Evolutionary conservation across 2,888 invertebrate genomes (phyloP).

Genomic region (Harpalus rufipes): DNA sequence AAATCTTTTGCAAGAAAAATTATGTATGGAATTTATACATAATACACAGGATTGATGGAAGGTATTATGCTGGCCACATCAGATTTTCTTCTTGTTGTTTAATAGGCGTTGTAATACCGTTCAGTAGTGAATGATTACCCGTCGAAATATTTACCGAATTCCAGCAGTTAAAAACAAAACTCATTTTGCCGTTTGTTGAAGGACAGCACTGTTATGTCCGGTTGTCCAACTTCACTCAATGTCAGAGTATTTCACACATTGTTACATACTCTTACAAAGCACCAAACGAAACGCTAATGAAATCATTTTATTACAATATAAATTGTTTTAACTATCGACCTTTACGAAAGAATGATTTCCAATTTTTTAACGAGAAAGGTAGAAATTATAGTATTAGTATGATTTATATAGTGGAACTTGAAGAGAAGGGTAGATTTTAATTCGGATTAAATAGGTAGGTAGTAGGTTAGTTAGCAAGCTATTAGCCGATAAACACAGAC

Average conservation of each 20-base stretch:
- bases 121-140: constrained; percentile 1
- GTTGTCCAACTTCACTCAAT: constrained; percentile 13
- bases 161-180: constrained; percentile 30
- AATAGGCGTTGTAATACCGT: too few species aligned
- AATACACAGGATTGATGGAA: too few species aligned
- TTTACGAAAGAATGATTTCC: neutral
- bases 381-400: too few species aligned
- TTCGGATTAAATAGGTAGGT: constrained; percentile 38
- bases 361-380: neutral
- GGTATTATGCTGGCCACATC: too few species aligned
- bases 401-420: neutral
- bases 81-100: too few species aligned
- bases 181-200: constrained; percentile 15
- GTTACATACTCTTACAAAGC: neutral
- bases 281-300: neutral
- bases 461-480: constrained; percentile 36
- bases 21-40: too few species aligned
- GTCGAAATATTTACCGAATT: constrained; percentile 36
- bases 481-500: constrained; percentile 48
- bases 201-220: constrained; percentile 27
- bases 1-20: too few species aligned
- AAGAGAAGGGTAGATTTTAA: constrained; percentile 23
- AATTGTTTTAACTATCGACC: neutral
- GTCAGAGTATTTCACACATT: neutral
- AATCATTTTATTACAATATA: neutral